These are phyloP conservation scores for Cistogaster globosa DNA, from an alignment of 2,888 invertebrate genomes.

Conservation along the genomic window DNA sequence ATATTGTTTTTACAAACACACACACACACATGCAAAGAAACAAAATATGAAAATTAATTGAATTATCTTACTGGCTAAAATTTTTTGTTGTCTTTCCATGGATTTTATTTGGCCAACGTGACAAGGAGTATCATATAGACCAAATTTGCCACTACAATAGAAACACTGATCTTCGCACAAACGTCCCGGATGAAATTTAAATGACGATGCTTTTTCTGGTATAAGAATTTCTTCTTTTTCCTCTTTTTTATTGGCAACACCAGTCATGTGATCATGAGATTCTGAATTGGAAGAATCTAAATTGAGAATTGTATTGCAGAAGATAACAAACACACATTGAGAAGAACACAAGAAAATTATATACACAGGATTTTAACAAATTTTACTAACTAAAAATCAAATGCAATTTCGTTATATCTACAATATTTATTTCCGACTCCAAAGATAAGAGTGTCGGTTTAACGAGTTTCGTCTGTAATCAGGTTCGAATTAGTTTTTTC, in stretches of 20 bases:
- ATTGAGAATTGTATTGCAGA: slow-evolving; percentile 65
- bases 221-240: slow-evolving; percentile 87
- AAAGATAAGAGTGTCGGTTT: too few relatives aligned
- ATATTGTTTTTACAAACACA: too few relatives aligned
- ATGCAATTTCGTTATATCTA: background rate
- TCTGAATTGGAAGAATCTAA: slow-evolving; percentile 81
- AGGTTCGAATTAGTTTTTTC: too few relatives aligned
- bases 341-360: slow-evolving; percentile 43
- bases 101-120: slow-evolving; percentile 94
- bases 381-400: background rate
- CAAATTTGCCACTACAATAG: slow-evolving; percentile 94
- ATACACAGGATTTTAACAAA: background rate
- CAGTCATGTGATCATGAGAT: slow-evolving; percentile 73
- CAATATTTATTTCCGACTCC: too few relatives aligned
- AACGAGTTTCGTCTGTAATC: too few relatives aligned
- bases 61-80: slow-evolving; percentile 86
- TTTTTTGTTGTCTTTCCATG: slow-evolving; percentile 90
- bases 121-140: slow-evolving; percentile 92
- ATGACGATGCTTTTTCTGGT: slow-evolving; percentile 94
- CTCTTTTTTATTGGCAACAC: slow-evolving; percentile 77
- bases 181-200: slow-evolving; percentile 92
- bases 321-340: slow-evolving; percentile 55
- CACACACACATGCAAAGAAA: background rate
- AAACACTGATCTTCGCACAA: slow-evolving; percentile 93
- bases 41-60: background rate